Evolutionary conservation across 2,888 invertebrate species (phyloP), one percentile per base, ranked within the genome.

Genomic region (Drosophila demipolita): DNA sequence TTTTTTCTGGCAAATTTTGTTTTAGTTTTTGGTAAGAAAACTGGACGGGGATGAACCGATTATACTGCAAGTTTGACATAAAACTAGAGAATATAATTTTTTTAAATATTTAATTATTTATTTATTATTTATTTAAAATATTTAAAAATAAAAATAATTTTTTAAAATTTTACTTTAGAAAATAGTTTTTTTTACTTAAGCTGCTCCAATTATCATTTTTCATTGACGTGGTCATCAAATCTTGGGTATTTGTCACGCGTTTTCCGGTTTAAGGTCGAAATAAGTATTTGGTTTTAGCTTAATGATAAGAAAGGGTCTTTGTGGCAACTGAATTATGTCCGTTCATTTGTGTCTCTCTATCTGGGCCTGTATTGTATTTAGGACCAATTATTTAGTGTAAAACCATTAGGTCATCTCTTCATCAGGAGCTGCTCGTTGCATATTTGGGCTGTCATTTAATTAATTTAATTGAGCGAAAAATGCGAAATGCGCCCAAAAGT

Each of bases 381-480:
- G 17, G 42, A n/a, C 42, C 38, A 15, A 55, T 40, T 69, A 57
- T 50, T 60, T 35, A 26, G 42, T 42, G 26, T 11, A 48, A 11
- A 32, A 12, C 36, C 64, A 66, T 76, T 65, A 36, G 77, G 70
- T 77, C 59, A 70, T 55, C 67, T 65, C 45, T 53, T 55, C 62
- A 53, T 61, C 52, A 17, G 57, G 32, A 55, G 45, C 36, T 36
- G n/a, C 66, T 59, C 42, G 68, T 48, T 69, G 73, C 82, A 83
- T 77, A 75, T 75, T 81, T 77, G 64, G 74, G 78, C 71, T 79
- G 80, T 73, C 76, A 79, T 82, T 87, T 76, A 75, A 78, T 87
- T 85, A 81, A 87, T 75, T 84, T 83, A 89, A 87, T 88, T 83
- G 87, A 86, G 83, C 83, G 77, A 78, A 76, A 81, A 81, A 83